These are phyloP conservation scores for Oligia latruncula DNA, from an alignment of 2,888 invertebrate genomes.

Conservation along the genomic window DNA sequence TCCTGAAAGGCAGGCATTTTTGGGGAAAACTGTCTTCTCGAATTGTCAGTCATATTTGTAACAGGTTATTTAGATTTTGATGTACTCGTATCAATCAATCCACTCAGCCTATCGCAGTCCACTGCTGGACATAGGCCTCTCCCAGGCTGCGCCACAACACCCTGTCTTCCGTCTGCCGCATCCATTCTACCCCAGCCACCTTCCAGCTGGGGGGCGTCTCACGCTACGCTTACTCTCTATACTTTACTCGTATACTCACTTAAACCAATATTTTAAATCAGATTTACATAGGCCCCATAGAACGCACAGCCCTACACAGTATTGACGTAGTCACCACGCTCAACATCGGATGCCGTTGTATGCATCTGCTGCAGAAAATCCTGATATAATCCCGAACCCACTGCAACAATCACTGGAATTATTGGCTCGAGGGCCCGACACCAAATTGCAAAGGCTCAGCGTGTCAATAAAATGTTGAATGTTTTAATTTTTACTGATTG, in stretches of 20 bases:
- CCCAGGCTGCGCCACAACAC: background rate
- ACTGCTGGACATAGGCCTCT: background rate
- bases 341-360: constrained; percentile 46
- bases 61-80: no score
- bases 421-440: constrained; percentile 36
- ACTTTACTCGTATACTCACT: background rate
- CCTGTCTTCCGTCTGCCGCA: no score
- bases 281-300: background rate
- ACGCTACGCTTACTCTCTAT: background rate
- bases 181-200: background rate
- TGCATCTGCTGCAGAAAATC: constrained; percentile 57
- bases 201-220: background rate
- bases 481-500: constrained; percentile 15
- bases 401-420: constrained; percentile 47
- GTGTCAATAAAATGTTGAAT: constrained; percentile 2
- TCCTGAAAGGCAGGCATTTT: no score
- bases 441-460: constrained; percentile 32
- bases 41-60: no score
- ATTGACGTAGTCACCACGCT: constrained; percentile 40
- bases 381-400: constrained; percentile 45
- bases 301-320: constrained; percentile 39
- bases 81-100: no score
- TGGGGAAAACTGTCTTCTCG: no score
- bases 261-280: background rate
- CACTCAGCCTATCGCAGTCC: background rate